Base-by-base conservation (phyloP, 2,113 vertebrate species). In the Pristiophorus japonicus region DNA sequence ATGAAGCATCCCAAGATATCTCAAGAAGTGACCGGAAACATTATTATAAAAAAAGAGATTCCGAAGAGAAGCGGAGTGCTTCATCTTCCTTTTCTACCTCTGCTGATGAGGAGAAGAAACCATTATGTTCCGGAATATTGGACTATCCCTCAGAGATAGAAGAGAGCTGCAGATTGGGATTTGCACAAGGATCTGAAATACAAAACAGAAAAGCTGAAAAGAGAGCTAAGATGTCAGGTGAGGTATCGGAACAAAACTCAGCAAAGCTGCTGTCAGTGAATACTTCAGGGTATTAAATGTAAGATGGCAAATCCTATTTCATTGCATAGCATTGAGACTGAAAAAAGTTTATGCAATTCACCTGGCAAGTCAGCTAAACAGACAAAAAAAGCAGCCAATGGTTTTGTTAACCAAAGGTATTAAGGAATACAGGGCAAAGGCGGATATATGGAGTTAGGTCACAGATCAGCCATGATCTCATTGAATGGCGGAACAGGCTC, bases 91-190 rank as follows among this genome's bases (percentile, higher is more conserved):
- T 97, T 91, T 97, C 97, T 95, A 98, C 97, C 70, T 98, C 98
- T 73, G 96, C 97, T 96, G 97, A 98, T 95, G 98, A 98, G 96
- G 98, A 99, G 96, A 97, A 98, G 96, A 98, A 98, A 96, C 98
- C 98, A 0, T 96, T 99, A 96, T 98, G 98, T 96, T 97, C 98
- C 22, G 97, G 98, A 84, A 97, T 98, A 95, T 96, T 97, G 85
- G 97, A 97, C 95, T 98, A 98, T 84, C 97, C 98, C 78, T 97
- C 97, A 62, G 97, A 97, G 96, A 97, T 97, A 95, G 97, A 97
- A 88, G 98, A 98, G 96, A 96, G 96, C 84, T 95, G 97, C 70
- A 97, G 97, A 11, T 96, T 98, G 59, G 97, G 97, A 87, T 97
- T 98, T 95, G 97, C 97, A 96, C 97, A 98, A 96, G 96, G 97